Evolutionary conservation across 1,140 invertebrate genomes (phyloP).

Genomic region (Gryon sp.): DNA sequence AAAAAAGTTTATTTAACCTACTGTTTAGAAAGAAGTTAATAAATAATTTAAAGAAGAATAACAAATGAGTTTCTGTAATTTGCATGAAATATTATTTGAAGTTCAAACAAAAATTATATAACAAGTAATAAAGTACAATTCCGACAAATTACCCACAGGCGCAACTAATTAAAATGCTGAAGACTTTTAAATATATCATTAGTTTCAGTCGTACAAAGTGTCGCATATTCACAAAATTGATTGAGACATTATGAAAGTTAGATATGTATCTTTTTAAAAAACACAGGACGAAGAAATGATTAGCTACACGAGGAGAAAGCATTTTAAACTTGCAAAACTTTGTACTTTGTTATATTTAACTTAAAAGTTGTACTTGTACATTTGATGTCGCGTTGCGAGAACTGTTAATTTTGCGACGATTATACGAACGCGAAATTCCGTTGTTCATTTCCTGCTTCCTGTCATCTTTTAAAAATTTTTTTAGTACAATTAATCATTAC

Average conservation of each 20-base stretch:
- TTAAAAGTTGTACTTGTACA: conserved; percentile 27
- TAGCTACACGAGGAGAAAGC: conserved; percentile 46
- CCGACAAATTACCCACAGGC: conserved; percentile 6
- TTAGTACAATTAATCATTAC: conserved; percentile 31
- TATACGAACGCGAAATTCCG: conserved; percentile 34
- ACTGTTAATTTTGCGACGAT: conserved; percentile 33
- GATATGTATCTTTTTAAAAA: conserved; percentile 55
- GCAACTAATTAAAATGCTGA: conserved; percentile 29
- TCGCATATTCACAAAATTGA: conserved; percentile 21
- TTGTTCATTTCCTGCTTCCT: conserved; percentile 7
- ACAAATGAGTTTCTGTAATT: too few species aligned
- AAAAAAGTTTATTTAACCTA: too few species aligned
- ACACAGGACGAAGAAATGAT: conserved; percentile 11
- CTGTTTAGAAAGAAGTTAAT: too few species aligned
- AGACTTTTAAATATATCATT: conserved; percentile 50
- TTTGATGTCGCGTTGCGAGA: conserved; percentile 33
- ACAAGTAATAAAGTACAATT: too few species aligned
- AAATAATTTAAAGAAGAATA: too few species aligned
- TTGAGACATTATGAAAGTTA: conserved; percentile 55
- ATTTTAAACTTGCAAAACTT: conserved; percentile 41
- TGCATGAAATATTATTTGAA: too few species aligned
- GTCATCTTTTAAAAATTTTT: conserved; percentile 15
- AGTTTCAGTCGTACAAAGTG: conserved; percentile 16
- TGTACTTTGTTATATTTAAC: conserved; percentile 50
- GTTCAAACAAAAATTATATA: too few species aligned